phyloP scores from a whole-genome alignment of 1,140 invertebrate genomes.

The Nilaparvata lugens region DNA sequence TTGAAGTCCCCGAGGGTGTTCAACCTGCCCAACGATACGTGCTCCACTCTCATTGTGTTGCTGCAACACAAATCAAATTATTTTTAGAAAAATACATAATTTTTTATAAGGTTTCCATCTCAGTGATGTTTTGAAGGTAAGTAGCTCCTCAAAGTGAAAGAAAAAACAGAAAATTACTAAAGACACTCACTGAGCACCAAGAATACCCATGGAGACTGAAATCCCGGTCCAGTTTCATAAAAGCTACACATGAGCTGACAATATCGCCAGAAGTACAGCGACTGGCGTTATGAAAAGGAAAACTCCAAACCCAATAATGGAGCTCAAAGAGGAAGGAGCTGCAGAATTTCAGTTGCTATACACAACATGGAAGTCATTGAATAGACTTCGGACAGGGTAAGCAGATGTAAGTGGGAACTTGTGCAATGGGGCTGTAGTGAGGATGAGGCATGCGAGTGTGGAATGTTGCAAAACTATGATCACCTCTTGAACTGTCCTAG shows the following conservation, averaged over 20 bases:
- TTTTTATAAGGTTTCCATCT: no score
- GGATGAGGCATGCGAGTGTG: neutral
- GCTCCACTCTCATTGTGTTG: constrained; percentile 18
- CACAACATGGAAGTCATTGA: no score
- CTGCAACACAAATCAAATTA: constrained; percentile 12
- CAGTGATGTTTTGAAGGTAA: neutral
- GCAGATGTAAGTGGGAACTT: no score
- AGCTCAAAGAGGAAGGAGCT: no score
- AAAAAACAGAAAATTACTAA: neutral
- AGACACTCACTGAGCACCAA: no score
- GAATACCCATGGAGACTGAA: neutral
- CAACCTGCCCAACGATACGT: constrained; percentile 13
- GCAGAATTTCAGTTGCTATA: no score
- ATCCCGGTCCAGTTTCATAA: no score
- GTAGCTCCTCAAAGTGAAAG: neutral
- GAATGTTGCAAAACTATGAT: neutral
- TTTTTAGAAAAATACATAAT: no score
- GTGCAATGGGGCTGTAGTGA: no score
- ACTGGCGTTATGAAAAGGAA: neutral
- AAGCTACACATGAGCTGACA: no score
- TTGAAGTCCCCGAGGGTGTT: constrained; percentile 19
- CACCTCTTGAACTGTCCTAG: neutral
- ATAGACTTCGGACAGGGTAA: no score
- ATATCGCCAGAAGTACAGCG: neutral
- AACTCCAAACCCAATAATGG: neutral